Evolutionary conservation across 2,113 vertebrate species (phyloP).

Genomic region (Tretioscincus oriximinensis): DNA sequence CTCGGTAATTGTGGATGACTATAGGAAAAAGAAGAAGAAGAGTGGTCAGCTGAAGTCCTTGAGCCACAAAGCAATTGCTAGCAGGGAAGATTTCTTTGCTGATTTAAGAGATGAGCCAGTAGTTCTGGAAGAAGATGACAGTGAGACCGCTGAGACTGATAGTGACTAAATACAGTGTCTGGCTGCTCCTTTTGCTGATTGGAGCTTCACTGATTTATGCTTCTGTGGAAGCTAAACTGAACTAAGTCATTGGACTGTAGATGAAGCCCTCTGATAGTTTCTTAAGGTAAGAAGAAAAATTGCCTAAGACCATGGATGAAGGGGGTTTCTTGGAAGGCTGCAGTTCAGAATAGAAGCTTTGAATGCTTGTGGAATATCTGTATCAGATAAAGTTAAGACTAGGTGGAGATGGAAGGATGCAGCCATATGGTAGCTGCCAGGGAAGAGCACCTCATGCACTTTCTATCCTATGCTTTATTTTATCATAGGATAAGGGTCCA

Average conservation of each 20-base stretch:
- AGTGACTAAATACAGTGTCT: conserved; percentile 54
- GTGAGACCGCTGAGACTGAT: conserved; percentile 29
- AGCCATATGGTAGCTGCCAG: too few relatives aligned
- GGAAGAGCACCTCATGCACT: too few relatives aligned
- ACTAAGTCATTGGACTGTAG: neutral
- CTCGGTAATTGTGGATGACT: conserved; percentile 78
- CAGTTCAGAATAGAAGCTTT: neutral
- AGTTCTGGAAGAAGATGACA: neutral
- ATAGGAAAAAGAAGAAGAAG: conserved; percentile 87
- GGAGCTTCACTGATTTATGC: neutral
- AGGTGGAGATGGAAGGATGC: too few relatives aligned
- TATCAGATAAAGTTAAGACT: neutral
- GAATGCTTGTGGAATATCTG: neutral
- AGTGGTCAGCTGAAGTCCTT: conserved; percentile 80
- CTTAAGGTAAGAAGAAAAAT: too few relatives aligned
- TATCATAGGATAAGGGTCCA: too few relatives aligned
- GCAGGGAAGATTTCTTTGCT: conserved; percentile 84
- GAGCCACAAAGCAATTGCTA: conserved; percentile 83
- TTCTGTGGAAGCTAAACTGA: neutral
- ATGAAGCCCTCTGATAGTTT: too few relatives aligned
- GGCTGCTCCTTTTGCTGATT: accelerated
- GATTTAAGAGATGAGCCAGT: conserved; percentile 67
- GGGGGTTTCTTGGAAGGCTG: neutral
- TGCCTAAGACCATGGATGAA: too few relatives aligned
- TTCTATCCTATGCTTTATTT: too few relatives aligned